These are phyloP conservation scores for Panagrolaimus sp. DNA, from an alignment of 1,140 invertebrate genomes.

Conservation along the genomic window DNA sequence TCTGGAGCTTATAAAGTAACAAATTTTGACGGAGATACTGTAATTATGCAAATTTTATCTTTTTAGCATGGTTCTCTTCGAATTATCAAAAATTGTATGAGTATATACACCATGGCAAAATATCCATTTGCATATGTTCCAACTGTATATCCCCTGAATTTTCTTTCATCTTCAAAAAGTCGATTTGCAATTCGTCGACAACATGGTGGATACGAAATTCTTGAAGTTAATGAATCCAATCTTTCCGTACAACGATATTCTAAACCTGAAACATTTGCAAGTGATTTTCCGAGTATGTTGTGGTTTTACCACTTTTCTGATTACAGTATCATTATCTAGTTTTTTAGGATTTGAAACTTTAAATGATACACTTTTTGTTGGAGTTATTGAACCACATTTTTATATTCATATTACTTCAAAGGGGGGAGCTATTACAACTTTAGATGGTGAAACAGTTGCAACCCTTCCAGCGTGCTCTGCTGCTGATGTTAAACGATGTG, in stretches of 20 bases:
- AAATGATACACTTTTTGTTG: background rate
- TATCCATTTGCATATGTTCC: background rate
- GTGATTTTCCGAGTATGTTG: background rate
- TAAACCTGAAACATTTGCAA: background rate
- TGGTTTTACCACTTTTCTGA: background rate
- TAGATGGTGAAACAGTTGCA: background rate
- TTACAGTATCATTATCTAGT: background rate
- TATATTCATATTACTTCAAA: background rate
- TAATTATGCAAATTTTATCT: too few relatives aligned
- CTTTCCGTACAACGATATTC: background rate
- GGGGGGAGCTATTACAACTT: background rate
- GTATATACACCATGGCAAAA: background rate
- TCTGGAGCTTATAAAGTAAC: background rate
- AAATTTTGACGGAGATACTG: too few relatives aligned
- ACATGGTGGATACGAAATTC: background rate
- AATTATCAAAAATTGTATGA: conserved; percentile 13
- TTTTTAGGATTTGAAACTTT: background rate
- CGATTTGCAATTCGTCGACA: conserved; percentile 3
- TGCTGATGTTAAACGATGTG: background rate
- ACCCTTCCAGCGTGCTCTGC: background rate
- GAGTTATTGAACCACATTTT: background rate
- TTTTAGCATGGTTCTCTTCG: conserved; percentile 2
- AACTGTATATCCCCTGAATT: background rate
- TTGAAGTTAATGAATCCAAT: background rate
- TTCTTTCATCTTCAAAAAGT: background rate